Conservation (phyloP, 2,113 vertebrate species). For the Odontophorus gujanensis region DNA sequence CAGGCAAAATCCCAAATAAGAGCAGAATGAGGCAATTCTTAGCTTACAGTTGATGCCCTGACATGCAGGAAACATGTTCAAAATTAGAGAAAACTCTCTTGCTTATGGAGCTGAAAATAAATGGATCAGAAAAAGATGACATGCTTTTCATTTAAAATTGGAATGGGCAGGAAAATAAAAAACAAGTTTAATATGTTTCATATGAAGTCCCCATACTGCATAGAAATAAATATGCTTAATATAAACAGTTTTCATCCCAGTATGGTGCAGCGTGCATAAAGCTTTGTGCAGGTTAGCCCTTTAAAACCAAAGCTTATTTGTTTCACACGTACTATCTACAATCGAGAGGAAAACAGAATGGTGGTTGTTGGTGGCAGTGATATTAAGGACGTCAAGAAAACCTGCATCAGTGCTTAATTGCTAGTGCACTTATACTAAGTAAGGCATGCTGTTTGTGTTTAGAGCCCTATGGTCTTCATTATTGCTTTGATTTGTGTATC, state of each 20-base stretch:
- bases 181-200: conserved; percentile 4
- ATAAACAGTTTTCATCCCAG: neutral
- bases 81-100: neutral
- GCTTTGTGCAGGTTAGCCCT: conserved; percentile 35
- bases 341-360: conserved; percentile 15
- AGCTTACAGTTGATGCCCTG: neutral
- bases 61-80: neutral
- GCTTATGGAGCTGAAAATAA: neutral
- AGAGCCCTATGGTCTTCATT: conserved; percentile 20
- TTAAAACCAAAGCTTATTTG: conserved; percentile 61
- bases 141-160: neutral
- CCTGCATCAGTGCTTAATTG: neutral
- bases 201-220: neutral
- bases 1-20: neutral
- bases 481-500: conserved; percentile 24
- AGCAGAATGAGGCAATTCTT: neutral
- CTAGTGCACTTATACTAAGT: neutral
- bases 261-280: conserved; percentile 50
- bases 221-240: neutral
- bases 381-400: neutral
- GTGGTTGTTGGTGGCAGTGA: neutral
- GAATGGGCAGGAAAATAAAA: neutral
- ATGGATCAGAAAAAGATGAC: neutral
- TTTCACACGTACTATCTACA: conserved; percentile 3
- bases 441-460: conserved; percentile 33